phyloP scores from a whole-genome alignment of 2,113 vertebrate genomes.

The Crotalus viridis region DNA sequence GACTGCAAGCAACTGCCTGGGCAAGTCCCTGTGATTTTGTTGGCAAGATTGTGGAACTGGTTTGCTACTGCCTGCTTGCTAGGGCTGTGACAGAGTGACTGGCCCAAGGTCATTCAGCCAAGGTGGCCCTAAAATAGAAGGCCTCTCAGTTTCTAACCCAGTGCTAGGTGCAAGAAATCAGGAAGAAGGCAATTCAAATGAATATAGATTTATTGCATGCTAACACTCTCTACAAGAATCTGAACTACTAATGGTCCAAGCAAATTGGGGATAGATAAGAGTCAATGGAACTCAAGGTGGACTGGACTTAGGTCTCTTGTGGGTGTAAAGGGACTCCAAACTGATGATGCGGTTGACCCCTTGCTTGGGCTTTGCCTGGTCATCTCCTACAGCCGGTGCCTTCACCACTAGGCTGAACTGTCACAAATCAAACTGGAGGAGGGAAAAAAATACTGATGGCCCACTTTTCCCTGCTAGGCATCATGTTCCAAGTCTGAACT shows the following conservation, averaged over 20 bases:
- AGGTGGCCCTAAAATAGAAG: not conserved
- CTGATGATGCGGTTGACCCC: not conserved
- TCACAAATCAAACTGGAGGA: not conserved
- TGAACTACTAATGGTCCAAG: not conserved
- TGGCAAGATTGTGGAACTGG: not conserved
- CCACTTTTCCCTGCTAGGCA: not conserved
- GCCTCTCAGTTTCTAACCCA: not conserved
- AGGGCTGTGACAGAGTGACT: not conserved
- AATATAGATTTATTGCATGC: not conserved
- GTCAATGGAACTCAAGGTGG: not conserved
- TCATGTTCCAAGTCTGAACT: not conserved
- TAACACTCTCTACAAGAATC: not conserved
- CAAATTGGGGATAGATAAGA: not conserved
- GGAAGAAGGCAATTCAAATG: not conserved
- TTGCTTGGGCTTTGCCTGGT: not conserved
- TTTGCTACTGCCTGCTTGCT: not conserved
- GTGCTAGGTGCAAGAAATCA: not conserved
- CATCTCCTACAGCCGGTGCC: not conserved
- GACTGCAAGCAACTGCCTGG: not conserved
- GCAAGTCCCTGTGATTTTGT: not conserved
- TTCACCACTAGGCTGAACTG: not conserved
- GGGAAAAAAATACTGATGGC: not conserved
- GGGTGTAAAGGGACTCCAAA: not conserved
- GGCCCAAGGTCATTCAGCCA: not conserved
- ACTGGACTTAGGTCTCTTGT: not conserved